Percentiles rank a stretch among this genome's conserved stretches.
Conservation (phyloP, 2,113 vertebrate genomes). For the Rhinopithecus roxellana region DNA sequence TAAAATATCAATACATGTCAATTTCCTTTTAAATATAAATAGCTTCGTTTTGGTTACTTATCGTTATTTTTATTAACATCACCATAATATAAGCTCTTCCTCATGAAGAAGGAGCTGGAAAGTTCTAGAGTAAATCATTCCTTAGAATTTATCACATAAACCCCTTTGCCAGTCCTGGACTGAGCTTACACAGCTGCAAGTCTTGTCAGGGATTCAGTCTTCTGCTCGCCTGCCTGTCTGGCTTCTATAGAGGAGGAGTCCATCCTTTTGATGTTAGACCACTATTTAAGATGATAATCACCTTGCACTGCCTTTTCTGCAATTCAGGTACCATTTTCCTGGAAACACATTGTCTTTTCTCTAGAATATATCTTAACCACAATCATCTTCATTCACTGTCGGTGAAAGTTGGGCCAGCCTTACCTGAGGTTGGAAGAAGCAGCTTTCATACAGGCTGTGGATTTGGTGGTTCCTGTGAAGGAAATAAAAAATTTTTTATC, state of each 20-base stretch:
- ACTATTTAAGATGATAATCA: background rate
- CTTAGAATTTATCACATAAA: background rate
- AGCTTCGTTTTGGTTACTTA: background rate
- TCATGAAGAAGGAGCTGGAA: background rate
- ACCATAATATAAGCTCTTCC: background rate
- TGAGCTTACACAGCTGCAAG: background rate
- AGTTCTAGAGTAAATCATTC: background rate
- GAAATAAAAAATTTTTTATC: no score
- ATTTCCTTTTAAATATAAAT: background rate
- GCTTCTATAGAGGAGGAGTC: background rate
- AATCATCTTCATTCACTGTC: background rate
- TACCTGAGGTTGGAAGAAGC: background rate
- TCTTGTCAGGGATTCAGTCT: background rate
- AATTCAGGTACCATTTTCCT: background rate
- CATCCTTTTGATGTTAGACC: background rate
- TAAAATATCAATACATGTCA: background rate
- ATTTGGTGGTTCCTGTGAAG: background rate
- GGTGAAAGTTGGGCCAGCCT: background rate
- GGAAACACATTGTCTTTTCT: background rate
- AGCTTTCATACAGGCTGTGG: background rate
- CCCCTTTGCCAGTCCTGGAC: fast-evolving
- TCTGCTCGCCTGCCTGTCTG: background rate
- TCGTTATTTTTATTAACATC: background rate
- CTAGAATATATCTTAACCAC: background rate
- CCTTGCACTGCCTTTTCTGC: background rate